These are phyloP conservation scores for Danionella dracula DNA, from an alignment of 2,797 vertebrate genomes.

Conservation along the genomic window DNA sequence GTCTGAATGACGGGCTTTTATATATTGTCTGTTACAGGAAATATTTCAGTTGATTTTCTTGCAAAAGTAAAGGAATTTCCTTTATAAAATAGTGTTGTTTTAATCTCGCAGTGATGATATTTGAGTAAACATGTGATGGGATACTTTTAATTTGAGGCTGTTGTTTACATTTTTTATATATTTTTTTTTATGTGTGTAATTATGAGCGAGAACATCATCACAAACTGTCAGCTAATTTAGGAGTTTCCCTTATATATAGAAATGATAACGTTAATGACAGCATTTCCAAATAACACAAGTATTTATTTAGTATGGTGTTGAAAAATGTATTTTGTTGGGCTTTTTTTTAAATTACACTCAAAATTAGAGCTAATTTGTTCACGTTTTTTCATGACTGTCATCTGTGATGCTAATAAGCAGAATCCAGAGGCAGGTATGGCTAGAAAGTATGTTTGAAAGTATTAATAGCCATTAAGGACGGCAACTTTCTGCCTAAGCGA, in stretches of 20 bases:
- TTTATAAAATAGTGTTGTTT: slow-evolving; percentile 50
- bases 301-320: neutral
- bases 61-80: slow-evolving; percentile 49
- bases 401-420: slow-evolving; percentile 69
- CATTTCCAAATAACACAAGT: neutral
- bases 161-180: slow-evolving; percentile 38
- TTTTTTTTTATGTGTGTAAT: slow-evolving; percentile 15
- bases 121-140: too few species aligned
- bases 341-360: too few species aligned
- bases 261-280: neutral
- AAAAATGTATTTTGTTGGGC: too few species aligned
- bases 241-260: slow-evolving; percentile 3
- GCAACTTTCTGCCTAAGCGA: too few species aligned
- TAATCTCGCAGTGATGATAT: slow-evolving; percentile 41
- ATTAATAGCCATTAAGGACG: slow-evolving; percentile 70
- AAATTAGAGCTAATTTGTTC: slow-evolving; percentile 63
- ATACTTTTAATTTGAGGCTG: slow-evolving; percentile 35
- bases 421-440: slow-evolving; percentile 68
- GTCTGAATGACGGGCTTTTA: too few species aligned
- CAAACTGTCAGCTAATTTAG: slow-evolving; percentile 4
- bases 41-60: slow-evolving; percentile 31
- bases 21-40: slow-evolving; percentile 37
- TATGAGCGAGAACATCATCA: slow-evolving; percentile 30
- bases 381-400: slow-evolving; percentile 50
- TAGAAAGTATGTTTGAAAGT: slow-evolving; percentile 62